Evolutionary conservation across 2,888 invertebrate species (phyloP).

Genomic region (Noctua janthe): DNA sequence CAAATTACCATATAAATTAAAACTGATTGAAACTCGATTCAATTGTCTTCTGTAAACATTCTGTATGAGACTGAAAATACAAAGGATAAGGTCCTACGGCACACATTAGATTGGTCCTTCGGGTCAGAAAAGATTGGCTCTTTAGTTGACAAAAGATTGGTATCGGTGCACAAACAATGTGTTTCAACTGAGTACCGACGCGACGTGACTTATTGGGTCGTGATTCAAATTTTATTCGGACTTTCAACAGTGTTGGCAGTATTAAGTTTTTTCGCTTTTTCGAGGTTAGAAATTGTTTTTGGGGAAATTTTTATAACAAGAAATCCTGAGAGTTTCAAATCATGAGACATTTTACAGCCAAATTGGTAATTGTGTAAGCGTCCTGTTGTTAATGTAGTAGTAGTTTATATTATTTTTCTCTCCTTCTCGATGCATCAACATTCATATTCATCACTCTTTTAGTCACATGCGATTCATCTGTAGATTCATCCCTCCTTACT

Average conservation of each 20-base stretch:
- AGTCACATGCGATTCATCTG: background rate
- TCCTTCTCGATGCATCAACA: background rate
- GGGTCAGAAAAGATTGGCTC: constrained; percentile 24
- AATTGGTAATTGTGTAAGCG: too few relatives aligned
- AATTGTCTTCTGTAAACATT: constrained; percentile 27
- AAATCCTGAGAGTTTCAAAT: background rate
- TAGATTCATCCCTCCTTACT: background rate
- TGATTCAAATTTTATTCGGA: constrained; percentile 20
- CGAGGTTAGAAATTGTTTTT: background rate
- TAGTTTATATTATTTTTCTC: background rate
- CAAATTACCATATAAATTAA: constrained; percentile 52
- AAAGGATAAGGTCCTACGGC: constrained; percentile 13
- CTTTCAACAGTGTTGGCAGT: constrained; percentile 18
- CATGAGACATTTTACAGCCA: background rate
- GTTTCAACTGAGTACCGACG: constrained; percentile 12
- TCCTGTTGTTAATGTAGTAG: too few relatives aligned
- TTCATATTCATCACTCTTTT: background rate
- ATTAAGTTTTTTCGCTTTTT: background rate
- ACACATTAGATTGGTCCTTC: constrained; percentile 32
- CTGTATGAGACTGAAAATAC: constrained; percentile 24
- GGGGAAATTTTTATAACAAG: background rate
- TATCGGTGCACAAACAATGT: constrained; percentile 29
- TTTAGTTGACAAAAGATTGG: constrained; percentile 31
- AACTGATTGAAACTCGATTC: constrained; percentile 33
- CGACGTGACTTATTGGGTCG: constrained; percentile 35